These are phyloP conservation scores for Plectropomus leopardus DNA, from an alignment of 2,113 vertebrate species.

Conservation along the genomic window DNA sequence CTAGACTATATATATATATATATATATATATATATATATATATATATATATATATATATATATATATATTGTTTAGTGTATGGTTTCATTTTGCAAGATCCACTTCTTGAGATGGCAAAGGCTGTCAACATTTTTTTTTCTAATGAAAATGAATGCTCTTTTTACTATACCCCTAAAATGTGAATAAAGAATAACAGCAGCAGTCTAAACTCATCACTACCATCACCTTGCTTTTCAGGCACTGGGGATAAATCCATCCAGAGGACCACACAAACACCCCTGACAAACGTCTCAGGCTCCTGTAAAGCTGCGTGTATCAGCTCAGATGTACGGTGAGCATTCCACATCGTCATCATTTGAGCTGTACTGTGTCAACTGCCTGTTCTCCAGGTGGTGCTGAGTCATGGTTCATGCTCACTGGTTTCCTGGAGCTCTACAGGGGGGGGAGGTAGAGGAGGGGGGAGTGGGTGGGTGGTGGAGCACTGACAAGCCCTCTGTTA, in stretches of 20 bases:
- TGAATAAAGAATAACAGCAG: constrained; percentile 28
- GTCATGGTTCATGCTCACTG: constrained; percentile 54
- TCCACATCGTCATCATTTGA: constrained; percentile 57
- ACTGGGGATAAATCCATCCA: constrained; percentile 48
- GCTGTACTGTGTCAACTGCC: constrained; percentile 44
- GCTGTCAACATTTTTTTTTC: constrained; percentile 14
- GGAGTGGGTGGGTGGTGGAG: constrained; percentile 1
- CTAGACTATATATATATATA: too few species aligned
- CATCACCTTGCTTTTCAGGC: constrained; percentile 33
- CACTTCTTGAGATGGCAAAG: constrained; percentile 19
- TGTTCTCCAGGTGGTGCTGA: constrained; percentile 66
- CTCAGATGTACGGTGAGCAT: constrained; percentile 34
- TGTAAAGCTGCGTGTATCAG: constrained; percentile 35
- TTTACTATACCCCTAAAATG: constrained; percentile 30
- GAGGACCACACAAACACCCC: constrained; percentile 38
- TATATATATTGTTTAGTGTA: too few species aligned
- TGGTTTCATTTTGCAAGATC: constrained; percentile 24
- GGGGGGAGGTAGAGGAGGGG: background rate
- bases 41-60: too few species aligned
- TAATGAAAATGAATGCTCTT: constrained; percentile 19
- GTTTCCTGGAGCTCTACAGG: constrained; percentile 24
- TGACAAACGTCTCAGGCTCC: constrained; percentile 25
- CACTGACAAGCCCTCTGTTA: constrained; percentile 44
- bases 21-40: too few species aligned
- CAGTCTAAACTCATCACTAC: constrained; percentile 29